Conservation (phyloP, 2,113 vertebrate species). For the Grus americana region DNA sequence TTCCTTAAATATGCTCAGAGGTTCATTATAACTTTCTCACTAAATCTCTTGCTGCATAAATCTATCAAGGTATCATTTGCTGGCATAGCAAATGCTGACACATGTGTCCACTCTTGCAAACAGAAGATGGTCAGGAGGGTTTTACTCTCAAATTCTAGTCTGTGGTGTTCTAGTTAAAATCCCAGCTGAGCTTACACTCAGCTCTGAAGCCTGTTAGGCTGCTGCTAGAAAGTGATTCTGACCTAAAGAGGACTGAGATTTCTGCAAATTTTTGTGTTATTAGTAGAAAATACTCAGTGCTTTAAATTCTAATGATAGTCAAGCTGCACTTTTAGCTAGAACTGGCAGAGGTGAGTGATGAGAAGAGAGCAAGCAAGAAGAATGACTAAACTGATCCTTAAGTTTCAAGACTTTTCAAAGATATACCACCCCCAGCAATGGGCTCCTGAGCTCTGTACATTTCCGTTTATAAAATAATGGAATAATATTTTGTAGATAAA, state of each 20-base stretch:
- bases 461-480: neutral
- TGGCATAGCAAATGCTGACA: neutral
- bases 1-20: neutral
- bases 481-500: neutral
- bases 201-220: neutral
- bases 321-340: neutral
- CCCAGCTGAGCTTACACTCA: neutral
- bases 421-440: neutral
- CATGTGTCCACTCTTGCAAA: neutral
- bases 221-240: neutral
- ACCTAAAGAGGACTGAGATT: neutral
- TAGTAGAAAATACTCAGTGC: neutral
- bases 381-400: neutral
- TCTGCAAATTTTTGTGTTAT: neutral
- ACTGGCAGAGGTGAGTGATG: neutral
- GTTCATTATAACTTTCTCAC: conserved; percentile 40
- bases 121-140: neutral
- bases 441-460: neutral
- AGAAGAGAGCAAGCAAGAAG: neutral
- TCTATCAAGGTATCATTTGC: neutral
- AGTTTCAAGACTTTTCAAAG: neutral
- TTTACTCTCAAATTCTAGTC: neutral
- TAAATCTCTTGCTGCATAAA: neutral
- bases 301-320: neutral
- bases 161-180: neutral